These are phyloP conservation scores for Eulemur coronatus DNA, from an alignment of 2,797 vertebrate genomes.

Conservation along the genomic window DNA sequence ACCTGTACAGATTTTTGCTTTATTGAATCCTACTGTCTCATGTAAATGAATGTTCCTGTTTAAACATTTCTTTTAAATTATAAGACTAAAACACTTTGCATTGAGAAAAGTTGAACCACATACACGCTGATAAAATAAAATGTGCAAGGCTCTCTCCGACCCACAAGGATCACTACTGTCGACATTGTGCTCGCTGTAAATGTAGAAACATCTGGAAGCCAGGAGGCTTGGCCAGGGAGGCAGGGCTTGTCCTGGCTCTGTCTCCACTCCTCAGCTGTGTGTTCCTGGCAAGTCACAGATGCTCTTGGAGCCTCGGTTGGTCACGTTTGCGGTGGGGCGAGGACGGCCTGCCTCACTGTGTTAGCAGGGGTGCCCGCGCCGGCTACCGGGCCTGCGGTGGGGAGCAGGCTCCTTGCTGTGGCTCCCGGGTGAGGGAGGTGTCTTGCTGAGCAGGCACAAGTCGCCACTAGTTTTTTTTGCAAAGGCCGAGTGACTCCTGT, in stretches of 20 bases:
- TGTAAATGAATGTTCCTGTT: not conserved
- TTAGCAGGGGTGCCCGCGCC: not conserved
- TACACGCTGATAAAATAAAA: not conserved
- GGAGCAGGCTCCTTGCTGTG: rapidly evolving
- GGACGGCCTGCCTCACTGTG: rapidly evolving
- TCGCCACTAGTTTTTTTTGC: not conserved
- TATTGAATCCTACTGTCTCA: not conserved
- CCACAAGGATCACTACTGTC: rapidly evolving
- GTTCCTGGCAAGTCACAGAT: not conserved
- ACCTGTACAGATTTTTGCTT: not conserved
- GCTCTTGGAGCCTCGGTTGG: rapidly evolving
- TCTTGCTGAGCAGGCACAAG: not conserved
- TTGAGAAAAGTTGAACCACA: not conserved
- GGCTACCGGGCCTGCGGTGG: rapidly evolving
- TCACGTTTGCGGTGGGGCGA: not conserved
- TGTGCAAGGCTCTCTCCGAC: not conserved
- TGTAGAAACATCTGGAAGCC: not conserved
- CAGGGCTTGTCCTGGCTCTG: not conserved
- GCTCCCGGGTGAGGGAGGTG: not conserved
- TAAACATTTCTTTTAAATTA: not conserved
- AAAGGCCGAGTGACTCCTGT: not conserved
- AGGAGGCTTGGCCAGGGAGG: not conserved
- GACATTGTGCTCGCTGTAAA: no score
- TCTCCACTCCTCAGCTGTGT: rapidly evolving
- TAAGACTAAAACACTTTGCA: not conserved